Base-by-base conservation (phyloP, 1,140 invertebrate genomes). In the Macrobrachium nipponense region DNA sequence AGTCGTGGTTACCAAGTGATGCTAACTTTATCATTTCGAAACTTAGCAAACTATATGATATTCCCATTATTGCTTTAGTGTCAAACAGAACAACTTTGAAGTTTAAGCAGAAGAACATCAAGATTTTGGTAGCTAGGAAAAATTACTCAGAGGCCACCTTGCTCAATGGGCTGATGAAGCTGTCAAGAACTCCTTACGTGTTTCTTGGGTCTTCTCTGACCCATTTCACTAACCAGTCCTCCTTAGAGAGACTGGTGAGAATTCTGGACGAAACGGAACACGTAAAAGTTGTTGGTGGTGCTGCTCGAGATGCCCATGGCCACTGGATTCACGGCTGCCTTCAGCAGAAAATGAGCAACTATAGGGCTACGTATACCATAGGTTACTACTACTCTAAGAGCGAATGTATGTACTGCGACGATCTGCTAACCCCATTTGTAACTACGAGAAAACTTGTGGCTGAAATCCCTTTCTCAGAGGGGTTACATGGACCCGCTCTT, bases 351-450 rank as follows among this genome's bases (percentile, higher is more conserved):
- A 66, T 66, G 78, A 18, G 27, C 27, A 66, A 51, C 36, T 80
- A 80, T 43, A 60, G 64, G 5, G 62, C 78, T 62, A 66, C 27
- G 23, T 80, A 80, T 43, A 80, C 78, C 20, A 36, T 80, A 60
- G 78, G 78, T 44, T 80, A 80, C 27, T 80, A 80, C 44, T 66
- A 80, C n/a, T 80, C 78, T 20, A 80, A 80, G 43, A 64, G 43
- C 20, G 78, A 80, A 62, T 80, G 78, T 20, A 80, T 80, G 78
- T 80, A 80, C 61, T 80, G 78, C 20, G 78, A 80, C 44, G 78
- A 80, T 36, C 51, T 80, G 27, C 44, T 80, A 15, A 80, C 78
- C 10, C 78, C 78, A 14, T 80, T 79, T 44, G n/a, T 66, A 10
- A 66, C 78, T 5, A 66, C 12, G 27, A 44, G 11, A 60, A 80